Evolutionary conservation across 2,888 invertebrate genomes (phyloP).

Genomic region (Drosophila longiperda): DNA sequence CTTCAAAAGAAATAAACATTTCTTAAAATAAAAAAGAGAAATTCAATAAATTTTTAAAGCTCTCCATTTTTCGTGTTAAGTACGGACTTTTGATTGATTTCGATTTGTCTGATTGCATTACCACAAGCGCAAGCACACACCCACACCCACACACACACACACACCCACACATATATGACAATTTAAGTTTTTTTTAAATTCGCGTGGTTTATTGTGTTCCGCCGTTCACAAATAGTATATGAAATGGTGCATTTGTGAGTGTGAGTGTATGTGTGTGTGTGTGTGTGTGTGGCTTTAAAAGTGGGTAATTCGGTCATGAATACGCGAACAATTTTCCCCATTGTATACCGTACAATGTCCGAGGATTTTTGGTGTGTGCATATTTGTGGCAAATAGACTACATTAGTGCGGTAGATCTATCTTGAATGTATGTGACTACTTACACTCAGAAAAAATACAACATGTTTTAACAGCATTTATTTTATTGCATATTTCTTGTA

Average conservation of each 20-base stretch:
- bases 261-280: conserved; percentile 23
- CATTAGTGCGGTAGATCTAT: conserved; percentile 74
- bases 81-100: conserved; percentile 1
- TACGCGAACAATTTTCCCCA: conserved; percentile 74
- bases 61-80: background rate
- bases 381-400: conserved; percentile 78
- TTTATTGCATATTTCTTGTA: background rate
- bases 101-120: background rate
- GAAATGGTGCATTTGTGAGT: conserved; percentile 10
- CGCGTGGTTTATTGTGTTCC: conserved; percentile 73
- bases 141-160: background rate
- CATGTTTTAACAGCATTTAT: background rate
- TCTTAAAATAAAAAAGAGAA: too few relatives aligned
- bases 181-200: background rate
- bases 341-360: conserved; percentile 67
- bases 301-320: conserved; percentile 79
- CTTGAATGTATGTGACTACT: conserved; percentile 56
- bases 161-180: background rate
- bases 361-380: conserved; percentile 71
- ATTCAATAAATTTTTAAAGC: background rate
- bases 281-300: conserved; percentile 46
- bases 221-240: conserved; percentile 58
- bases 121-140: conserved; percentile 12
- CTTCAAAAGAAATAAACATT: background rate
- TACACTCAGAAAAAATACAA: background rate